Percentiles rank a stretch among this genome's conserved stretches.
Evolutionary conservation across 2,888 invertebrate genomes (phyloP).

Genomic region (Limnephilus rhombicus): DNA sequence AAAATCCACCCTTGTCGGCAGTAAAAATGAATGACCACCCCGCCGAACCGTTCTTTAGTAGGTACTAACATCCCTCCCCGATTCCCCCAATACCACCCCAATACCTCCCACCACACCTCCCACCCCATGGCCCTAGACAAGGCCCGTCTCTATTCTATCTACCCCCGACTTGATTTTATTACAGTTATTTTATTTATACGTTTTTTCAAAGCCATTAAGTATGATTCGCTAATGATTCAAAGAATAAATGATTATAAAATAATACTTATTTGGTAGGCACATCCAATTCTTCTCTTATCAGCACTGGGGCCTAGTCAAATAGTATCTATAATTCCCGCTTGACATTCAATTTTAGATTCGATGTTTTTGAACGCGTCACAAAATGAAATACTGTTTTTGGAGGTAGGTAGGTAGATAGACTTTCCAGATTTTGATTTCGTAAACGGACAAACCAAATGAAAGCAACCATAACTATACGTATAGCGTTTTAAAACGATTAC

Average conservation of each 20-base stretch:
- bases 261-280: no score
- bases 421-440: no score
- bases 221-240: not conserved
- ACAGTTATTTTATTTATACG: not conserved
- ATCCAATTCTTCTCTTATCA: no score
- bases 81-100: not conserved
- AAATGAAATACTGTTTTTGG: no score
- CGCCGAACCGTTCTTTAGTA: constrained; percentile 59
- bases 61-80: constrained; percentile 38
- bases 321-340: no score
- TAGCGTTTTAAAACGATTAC: no score
- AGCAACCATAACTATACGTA: no score
- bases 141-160: not conserved
- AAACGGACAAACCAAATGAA: no score
- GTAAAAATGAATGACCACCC: constrained; percentile 66
- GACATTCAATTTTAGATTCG: no score
- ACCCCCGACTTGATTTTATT: not conserved
- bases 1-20: constrained; percentile 62
- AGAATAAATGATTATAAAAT: not conserved
- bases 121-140: not conserved
- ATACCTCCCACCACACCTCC: not conserved
- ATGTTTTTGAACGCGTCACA: no score
- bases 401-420: no score
- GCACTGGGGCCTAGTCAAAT: no score
- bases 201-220: not conserved